phyloP scores from a whole-genome alignment of 2,888 invertebrate genomes.

The Micoletzkya japonica region DNA sequence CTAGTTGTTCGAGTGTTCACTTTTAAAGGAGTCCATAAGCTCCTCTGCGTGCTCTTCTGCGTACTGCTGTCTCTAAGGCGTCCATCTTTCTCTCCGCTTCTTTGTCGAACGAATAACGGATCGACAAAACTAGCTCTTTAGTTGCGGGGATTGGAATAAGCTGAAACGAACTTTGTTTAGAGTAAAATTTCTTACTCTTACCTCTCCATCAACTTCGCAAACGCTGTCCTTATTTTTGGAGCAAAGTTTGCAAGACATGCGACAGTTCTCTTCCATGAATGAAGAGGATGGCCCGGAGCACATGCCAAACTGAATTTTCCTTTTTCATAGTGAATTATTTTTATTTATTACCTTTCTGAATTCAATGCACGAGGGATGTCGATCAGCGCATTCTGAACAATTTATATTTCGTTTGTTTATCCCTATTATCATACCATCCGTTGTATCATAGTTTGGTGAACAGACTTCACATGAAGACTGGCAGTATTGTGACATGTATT shows the following conservation, averaged over 20 bases:
- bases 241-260: constrained; percentile 54
- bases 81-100: constrained; percentile 24
- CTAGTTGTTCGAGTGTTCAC: too few relatives aligned
- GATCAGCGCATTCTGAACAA: constrained; percentile 54
- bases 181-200: constrained; percentile 16
- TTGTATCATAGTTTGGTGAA: constrained; percentile 50
- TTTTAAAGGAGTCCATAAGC: too few relatives aligned
- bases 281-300: constrained; percentile 43
- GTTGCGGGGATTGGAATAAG: constrained; percentile 33
- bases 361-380: constrained; percentile 53
- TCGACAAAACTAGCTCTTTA: constrained; percentile 38
- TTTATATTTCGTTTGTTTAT: background rate
- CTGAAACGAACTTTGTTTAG: constrained; percentile 18
- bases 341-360: constrained; percentile 36
- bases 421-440: constrained; percentile 38
- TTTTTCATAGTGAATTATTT: background rate
- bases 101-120: constrained; percentile 40
- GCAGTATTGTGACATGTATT: constrained; percentile 60
- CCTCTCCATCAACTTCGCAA: constrained; percentile 44
- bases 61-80: constrained; percentile 11
- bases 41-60: constrained; percentile 16
- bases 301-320: constrained; percentile 33
- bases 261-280: constrained; percentile 62
- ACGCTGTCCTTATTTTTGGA: constrained; percentile 32
- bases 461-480: constrained; percentile 53